A percentile compares a stretch with the other conserved stretches of the same genome.
phyloP scores from a whole-genome alignment of 2,113 vertebrate species.

The Fregetta grallaria region DNA sequence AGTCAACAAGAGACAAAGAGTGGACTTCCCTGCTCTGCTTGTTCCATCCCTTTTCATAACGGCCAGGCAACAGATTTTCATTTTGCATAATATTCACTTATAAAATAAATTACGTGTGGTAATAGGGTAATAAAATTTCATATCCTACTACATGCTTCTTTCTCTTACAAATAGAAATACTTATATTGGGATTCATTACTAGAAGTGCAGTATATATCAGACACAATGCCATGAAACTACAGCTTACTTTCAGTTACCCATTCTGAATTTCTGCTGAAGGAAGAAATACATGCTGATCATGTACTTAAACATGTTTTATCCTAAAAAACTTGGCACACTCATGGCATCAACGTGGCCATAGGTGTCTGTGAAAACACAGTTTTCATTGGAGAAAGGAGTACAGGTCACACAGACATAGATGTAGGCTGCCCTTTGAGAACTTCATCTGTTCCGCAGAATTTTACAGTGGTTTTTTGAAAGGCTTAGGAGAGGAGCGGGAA shows the following conservation, averaged over 20 bases:
- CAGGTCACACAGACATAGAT: fast-evolving
- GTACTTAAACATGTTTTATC: background rate
- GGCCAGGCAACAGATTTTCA: background rate
- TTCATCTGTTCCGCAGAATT: background rate
- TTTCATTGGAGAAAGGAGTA: background rate
- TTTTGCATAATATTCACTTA: background rate
- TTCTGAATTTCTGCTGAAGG: background rate
- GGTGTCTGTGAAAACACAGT: background rate
- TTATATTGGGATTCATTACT: background rate
- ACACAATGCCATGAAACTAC: background rate
- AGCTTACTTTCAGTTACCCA: background rate
- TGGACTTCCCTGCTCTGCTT: background rate
- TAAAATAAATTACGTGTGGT: background rate
- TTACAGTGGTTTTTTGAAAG: fast-evolving
- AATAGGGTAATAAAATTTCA: background rate
- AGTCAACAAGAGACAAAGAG: background rate
- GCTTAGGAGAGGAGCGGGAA: background rate
- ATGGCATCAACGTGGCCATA: fast-evolving
- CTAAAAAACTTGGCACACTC: fast-evolving
- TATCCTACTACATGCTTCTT: background rate
- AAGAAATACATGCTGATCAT: background rate
- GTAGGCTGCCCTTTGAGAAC: background rate
- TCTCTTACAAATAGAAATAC: background rate
- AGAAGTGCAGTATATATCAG: background rate
- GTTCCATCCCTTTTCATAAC: background rate